phyloP scores from a whole-genome alignment of 2,113 vertebrate genomes.

The Lepisosteus oculatus region DNA sequence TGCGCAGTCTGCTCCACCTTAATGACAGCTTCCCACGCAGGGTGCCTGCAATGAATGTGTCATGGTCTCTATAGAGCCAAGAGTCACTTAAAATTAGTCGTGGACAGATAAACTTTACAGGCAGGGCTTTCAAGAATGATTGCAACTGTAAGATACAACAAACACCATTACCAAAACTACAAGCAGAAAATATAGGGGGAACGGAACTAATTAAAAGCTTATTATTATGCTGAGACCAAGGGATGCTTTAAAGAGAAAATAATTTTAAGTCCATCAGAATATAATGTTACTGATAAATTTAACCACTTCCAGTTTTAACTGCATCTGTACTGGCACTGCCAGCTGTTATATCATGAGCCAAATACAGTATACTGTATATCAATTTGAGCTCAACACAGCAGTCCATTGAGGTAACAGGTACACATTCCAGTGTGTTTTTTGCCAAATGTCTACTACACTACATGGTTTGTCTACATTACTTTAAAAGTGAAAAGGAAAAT shows the following conservation, averaged over 20 bases:
- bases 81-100: slow-evolving; percentile 47
- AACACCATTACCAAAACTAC: neutral
- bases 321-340: neutral
- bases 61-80: slow-evolving; percentile 43
- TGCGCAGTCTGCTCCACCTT: slow-evolving; percentile 26
- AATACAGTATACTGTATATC: neutral
- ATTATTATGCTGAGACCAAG: neutral
- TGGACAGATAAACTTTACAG: neutral
- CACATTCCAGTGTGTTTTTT: neutral
- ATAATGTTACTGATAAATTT: slow-evolving; percentile 3
- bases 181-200: slow-evolving; percentile 11
- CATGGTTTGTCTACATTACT: neutral
- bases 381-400: slow-evolving; percentile 4
- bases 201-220: neutral
- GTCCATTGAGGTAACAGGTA: slow-evolving; percentile 5
- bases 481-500: neutral
- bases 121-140: neutral
- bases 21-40: slow-evolving; percentile 28
- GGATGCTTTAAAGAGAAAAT: neutral
- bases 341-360: neutral
- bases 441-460: neutral
- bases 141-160: neutral
- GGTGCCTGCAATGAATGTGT: slow-evolving; percentile 27
- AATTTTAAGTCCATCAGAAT: neutral
- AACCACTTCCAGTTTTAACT: slow-evolving; percentile 5